Evolutionary conservation across 2,113 vertebrate genomes (phyloP), one percentile per base, ranked within the genome.

Genomic region (Melozone crissalis): DNA sequence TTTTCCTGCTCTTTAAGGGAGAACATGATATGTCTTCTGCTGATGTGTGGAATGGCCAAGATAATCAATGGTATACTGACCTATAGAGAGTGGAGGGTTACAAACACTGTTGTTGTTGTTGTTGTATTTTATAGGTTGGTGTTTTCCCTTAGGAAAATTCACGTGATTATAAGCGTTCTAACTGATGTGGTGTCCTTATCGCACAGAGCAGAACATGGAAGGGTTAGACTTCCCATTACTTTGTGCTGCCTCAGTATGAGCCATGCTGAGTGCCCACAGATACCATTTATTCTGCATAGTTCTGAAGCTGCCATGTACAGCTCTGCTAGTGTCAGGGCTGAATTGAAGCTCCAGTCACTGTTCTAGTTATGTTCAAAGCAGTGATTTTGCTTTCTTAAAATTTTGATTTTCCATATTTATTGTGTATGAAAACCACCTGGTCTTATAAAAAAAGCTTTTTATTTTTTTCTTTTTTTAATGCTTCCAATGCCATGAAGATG

Each of bases 401-500:
- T 67, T 77, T 58, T 73, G 11, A 41, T 52, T 92, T 94, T 85
- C 37, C 12, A 0, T 82, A 46, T 68, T 47, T 47, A 71, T 74
- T 4, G 1, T 51, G 11, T 52, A 13, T 71, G 27, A 73, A 77
- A 89, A 30, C 13, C 88, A 77, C n/a, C 13, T 54, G 14, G 13
- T 31, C 37, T 54, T 72, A 44, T 66, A 37, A 5, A 31, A 11
- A 33, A 28, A 3, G 5, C 5, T 16, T 3, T 4, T 3, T 2
- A 47, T 16, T 14, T 31, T 37, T 33, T 79, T 5, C 49, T 59
- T 75, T 93, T 69, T 49, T 55, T 1, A 11, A 61, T 93, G 30
- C 14, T 95, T 90, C 19, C 30, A 76, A 94, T 7, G 15, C 41
- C 15, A 15, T 81, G 37, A 97, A 99, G 99, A 93, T 98, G 68